A percentile compares a stretch with the other conserved stretches of the same genome.
These are phyloP conservation scores for Urocolius indicus DNA, from an alignment of 2,113 vertebrate species.

Conservation along the genomic window DNA sequence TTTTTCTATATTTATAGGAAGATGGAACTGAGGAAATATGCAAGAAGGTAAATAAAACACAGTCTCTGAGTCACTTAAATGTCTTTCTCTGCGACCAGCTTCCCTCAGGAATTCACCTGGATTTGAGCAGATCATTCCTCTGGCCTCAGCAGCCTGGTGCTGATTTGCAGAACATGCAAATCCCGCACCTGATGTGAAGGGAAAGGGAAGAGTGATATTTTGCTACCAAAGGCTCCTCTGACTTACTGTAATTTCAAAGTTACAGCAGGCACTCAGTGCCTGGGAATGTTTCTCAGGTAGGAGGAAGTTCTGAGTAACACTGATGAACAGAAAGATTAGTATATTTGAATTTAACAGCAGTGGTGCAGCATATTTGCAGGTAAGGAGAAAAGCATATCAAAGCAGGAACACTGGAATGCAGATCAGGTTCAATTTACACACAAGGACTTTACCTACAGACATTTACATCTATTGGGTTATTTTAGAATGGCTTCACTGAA, in stretches of 20 bases:
- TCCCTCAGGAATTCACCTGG: neutral
- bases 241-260: neutral
- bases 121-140: neutral
- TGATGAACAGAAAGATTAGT: neutral
- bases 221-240: neutral
- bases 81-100: neutral
- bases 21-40: neutral
- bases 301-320: neutral
- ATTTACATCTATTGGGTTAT: neutral
- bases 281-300: neutral
- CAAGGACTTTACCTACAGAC: neutral
- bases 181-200: neutral
- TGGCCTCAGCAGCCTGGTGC: neutral
- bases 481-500: neutral
- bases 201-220: neutral
- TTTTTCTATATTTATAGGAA: neutral
- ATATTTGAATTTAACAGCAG: neutral
- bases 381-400: neutral
- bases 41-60: neutral
- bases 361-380: neutral
- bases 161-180: neutral
- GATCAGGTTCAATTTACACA: neutral
- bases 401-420: rapidly evolving
- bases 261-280: neutral
- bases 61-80: neutral